Evolutionary conservation across 2,113 vertebrate genomes (phyloP), one percentile per base, ranked within the genome.

Genomic region (Otis tarda): DNA sequence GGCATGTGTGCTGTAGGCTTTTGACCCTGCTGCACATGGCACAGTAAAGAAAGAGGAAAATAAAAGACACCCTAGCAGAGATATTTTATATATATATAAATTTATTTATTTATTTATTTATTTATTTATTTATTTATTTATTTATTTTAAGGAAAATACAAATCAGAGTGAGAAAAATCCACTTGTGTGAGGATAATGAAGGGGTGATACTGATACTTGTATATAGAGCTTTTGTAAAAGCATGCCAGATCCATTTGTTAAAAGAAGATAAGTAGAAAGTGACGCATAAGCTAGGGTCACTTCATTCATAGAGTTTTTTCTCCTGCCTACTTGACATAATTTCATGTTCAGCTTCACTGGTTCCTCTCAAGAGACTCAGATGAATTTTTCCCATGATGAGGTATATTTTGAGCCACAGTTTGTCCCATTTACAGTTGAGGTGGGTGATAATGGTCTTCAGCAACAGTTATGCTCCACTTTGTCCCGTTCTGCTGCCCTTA

Each of bases 361-460:
- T 81, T 65, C n/a, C 12, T 78, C 61, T 67, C 4, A 25, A 27
- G 33, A 37, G 30, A 28, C 37, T 57, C 6, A 0, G 41, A 4
- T 52, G 27, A 69, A 19, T 53, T 57, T 69, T 39, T 73, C 28
- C 30, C 12, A 2, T 30, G 13, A 17, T 0, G 4, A 73, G 35
- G 60, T 39, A 4, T 0, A 15, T 43, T 69, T 35, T 80, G 59
- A 81, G 59, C 3, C 53, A 19, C 37, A 41, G 65, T 30, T 57
- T 13, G 47, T 22, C 45, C 30, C 0, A 0, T 31, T 70, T 7
- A 4, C 1, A 8, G 0, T 0, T 27, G 74, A 43, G 25, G 50
- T 30, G 78, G 15, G 52, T 41, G 80, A 16, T 31, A 4, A 12
- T n/a, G 0, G 3, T 55, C n/a, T 80, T 28, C 63, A 73, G 80